Base-by-base conservation (phyloP, 2,113 vertebrate species). In the Eolophus roseicapilla region DNA sequence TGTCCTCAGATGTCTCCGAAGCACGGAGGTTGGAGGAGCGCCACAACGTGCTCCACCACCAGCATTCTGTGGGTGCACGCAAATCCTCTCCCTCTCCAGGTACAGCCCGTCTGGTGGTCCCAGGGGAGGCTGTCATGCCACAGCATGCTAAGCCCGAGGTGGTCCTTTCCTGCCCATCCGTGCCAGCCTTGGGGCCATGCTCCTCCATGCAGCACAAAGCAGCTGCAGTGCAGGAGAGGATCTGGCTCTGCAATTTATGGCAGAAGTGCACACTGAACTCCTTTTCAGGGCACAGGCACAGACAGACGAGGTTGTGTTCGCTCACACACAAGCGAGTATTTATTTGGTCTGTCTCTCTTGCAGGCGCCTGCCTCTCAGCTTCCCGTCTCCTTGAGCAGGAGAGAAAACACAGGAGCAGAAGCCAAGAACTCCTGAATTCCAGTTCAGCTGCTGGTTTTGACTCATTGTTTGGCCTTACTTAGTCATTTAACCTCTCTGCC, bases 241-340 rank as follows among this genome's bases (percentile, higher is more conserved):
- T 41, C 92, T 84, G 88, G 60, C 95, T 86, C 90, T 31, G 64
- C 69, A n/a, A 13, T 74, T 81, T 17, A 28, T 5, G 39, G 27
- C 93, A 20, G 79, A 65, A 57, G 49, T 16, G 3, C 70, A 78
- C 80, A 69, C 78, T 90, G 21, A 69, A 4, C 82, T 74, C 79
- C 78, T 92, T 81, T 88, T 90, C 76, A 37, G 71, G 65, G 65
- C 85, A 71, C 39, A 53, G 86, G 67, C 69, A 31, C 44, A 43
- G 62, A 92, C 93, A 95, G 88, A 95, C 5, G 47, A 27, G 47
- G 88, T 79, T 88, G 86, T 92, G 93, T 93, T 95, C 77, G 2
- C 47, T 20, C 0, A 3, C 52, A 53, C 79, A 96, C 90, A 95
- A 95, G 49, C 6, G 16, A 37, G 80, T 6, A 64, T 92, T 97